Conservation (phyloP, 2,888 invertebrate genomes). For the Epicampocera succincta region DNA sequence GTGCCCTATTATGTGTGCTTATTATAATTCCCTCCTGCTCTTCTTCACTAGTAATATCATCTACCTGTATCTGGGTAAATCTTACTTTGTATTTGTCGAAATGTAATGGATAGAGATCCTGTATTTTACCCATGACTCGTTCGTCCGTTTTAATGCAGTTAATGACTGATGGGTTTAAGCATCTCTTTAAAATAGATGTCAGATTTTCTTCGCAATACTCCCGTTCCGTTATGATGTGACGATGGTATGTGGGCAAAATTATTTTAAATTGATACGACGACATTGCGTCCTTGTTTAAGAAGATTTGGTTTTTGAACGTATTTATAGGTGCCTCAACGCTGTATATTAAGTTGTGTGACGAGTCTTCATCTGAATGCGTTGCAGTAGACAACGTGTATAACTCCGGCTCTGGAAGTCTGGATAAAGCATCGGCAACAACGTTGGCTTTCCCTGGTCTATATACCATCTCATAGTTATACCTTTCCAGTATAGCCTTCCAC, state of each 20-base stretch:
- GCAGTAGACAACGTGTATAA: background rate
- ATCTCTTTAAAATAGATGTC: background rate
- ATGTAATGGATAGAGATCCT: background rate
- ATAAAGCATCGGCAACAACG: slow-evolving; percentile 73
- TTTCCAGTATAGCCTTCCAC: slow-evolving; percentile 15
- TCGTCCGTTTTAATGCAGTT: background rate
- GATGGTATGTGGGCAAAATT: too few relatives aligned
- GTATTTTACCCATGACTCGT: background rate
- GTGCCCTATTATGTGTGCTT: background rate
- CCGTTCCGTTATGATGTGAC: background rate
- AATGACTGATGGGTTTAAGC: background rate
- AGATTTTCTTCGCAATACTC: background rate
- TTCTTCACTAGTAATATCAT: background rate
- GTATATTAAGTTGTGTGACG: slow-evolving; percentile 24
- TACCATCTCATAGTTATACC: background rate
- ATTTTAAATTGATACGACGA: too few relatives aligned
- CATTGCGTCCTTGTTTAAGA: too few relatives aligned
- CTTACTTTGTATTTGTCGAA: background rate
- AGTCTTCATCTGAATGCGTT: slow-evolving; percentile 36
- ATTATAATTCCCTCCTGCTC: background rate
- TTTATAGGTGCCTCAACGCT: slow-evolving; percentile 30
- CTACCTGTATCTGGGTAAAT: background rate
- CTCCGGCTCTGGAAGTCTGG: background rate
- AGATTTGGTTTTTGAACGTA: slow-evolving; percentile 48
- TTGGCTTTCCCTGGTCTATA: background rate